Percentiles rank a stretch among this genome's conserved stretches.
These are phyloP conservation scores for Acanthosoma haemorrhoidale DNA, from an alignment of 2,888 invertebrate genomes.

Conservation along the genomic window DNA sequence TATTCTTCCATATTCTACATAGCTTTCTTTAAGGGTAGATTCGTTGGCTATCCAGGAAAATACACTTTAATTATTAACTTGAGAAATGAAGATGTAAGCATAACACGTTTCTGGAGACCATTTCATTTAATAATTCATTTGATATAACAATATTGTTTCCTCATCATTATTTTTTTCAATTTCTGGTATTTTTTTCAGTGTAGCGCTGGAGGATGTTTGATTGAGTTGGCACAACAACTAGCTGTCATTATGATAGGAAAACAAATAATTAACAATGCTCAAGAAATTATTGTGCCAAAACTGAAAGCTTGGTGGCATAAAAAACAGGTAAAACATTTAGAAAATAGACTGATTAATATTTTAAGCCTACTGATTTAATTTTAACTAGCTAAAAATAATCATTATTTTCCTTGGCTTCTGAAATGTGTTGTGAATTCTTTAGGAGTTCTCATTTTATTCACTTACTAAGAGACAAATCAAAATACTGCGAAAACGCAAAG, in stretches of 20 bases:
- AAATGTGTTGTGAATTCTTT: too few species aligned
- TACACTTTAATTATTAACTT: conserved; percentile 51
- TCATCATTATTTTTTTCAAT: neutral
- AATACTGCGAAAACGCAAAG: too few species aligned
- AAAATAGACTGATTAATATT: too few species aligned
- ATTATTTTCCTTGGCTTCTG: too few species aligned
- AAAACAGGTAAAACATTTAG: too few species aligned
- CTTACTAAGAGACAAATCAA: too few species aligned
- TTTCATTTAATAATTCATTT: too few species aligned
- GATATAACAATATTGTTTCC: too few species aligned
- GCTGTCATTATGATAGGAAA: conserved; percentile 57
- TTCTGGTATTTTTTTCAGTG: conserved; percentile 46
- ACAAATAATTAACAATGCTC: conserved; percentile 54
- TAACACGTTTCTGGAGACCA: too few species aligned
- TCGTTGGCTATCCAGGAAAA: conserved; percentile 52
- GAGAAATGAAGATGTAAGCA: conserved; percentile 52
- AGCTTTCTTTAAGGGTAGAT: conserved; percentile 55
- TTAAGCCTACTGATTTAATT: too few species aligned
- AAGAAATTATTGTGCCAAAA: conserved; percentile 53
- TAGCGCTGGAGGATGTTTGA: conserved; percentile 53
- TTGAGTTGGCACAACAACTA: conserved; percentile 54
- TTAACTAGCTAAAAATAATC: too few species aligned
- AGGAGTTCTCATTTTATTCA: too few species aligned
- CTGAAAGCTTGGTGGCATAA: conserved; percentile 51
- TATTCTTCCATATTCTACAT: conserved; percentile 59